phyloP scores from a whole-genome alignment of 2,888 invertebrate genomes.

The Cerastis rubricosa region DNA sequence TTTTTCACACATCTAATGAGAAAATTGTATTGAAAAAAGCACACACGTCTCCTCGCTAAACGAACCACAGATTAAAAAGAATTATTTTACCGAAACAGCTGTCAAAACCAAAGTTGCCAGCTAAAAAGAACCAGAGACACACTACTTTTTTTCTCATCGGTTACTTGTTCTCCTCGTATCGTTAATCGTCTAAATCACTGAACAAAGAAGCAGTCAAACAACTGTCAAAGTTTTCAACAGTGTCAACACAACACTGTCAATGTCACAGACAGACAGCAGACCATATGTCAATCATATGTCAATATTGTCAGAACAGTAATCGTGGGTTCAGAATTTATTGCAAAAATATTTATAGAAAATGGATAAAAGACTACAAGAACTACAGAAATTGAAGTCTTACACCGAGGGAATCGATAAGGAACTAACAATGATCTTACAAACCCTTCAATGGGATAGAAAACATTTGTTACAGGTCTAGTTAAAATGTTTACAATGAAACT shows the following conservation, averaged over 20 bases:
- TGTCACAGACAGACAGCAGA: no score
- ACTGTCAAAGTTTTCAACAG: not conserved
- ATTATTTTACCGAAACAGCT: conserved; percentile 47
- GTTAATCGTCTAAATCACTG: not conserved
- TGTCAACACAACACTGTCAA: not conserved
- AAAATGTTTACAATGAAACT: not conserved
- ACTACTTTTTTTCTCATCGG: not conserved
- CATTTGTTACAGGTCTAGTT: conserved; percentile 76
- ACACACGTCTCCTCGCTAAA: conserved; percentile 78
- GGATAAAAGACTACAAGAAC: conserved; percentile 74
- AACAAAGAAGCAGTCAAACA: not conserved
- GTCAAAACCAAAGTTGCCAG: conserved; percentile 56
- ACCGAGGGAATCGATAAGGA: conserved; percentile 79
- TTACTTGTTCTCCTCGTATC: not conserved
- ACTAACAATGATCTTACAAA: conserved; percentile 82
- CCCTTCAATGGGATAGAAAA: conserved; percentile 84
- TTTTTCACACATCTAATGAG: conserved; percentile 86
- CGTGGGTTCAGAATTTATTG: not conserved
- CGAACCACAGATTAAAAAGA: conserved; percentile 73
- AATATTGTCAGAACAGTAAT: not conserved
- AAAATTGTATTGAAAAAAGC: conserved; percentile 70
- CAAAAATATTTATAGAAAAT: conserved; percentile 63
- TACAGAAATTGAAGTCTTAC: conserved; percentile 75
- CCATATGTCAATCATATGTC: no score
- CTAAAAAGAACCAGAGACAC: not conserved